Conservation (phyloP, 2,888 invertebrate genomes). For the Spialia ferax region DNA sequence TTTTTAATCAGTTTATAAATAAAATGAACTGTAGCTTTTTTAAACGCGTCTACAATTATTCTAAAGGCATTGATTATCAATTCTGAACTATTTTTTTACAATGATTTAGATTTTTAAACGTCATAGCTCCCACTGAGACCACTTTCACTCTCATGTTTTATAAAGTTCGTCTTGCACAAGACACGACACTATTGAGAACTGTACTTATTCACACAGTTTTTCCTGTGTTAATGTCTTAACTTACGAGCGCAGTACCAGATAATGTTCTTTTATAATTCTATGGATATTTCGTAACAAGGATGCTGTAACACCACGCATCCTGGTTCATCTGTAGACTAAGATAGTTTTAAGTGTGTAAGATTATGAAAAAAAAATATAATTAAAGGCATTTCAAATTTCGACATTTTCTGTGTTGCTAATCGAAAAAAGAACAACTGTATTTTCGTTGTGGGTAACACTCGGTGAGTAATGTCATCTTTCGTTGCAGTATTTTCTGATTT, state of each 20-base stretch:
- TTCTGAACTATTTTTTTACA: conserved; percentile 22
- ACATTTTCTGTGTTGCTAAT: conserved; percentile 74
- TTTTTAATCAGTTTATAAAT: background rate
- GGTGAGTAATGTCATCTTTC: conserved; percentile 54
- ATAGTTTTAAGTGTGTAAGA: conserved; percentile 73
- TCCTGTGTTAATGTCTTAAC: background rate
- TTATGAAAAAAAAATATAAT: conserved; percentile 50
- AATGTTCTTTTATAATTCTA: conserved; percentile 17
- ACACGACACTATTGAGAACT: conserved; percentile 32
- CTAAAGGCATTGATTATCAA: background rate
- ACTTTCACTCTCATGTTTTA: conserved; percentile 16
- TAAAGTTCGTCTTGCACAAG: conserved; percentile 16
- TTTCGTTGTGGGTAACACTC: conserved; percentile 63
- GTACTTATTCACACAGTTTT: conserved; percentile 48
- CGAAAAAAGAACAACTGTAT: conserved; percentile 53
- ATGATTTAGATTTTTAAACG: conserved; percentile 18
- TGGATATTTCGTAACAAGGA: conserved; percentile 38
- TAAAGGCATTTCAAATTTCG: conserved; percentile 76
- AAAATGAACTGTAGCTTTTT: conserved; percentile 25
- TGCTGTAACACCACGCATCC: conserved; percentile 42
- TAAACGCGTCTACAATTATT: conserved; percentile 25
- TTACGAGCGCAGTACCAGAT: background rate
- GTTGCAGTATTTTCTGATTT: conserved; percentile 74
- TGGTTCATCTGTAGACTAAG: conserved; percentile 76
- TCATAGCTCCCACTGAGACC: conserved; percentile 12